Conservation (phyloP, 2,888 invertebrate genomes). For the Drosophila paramelanica region DNA sequence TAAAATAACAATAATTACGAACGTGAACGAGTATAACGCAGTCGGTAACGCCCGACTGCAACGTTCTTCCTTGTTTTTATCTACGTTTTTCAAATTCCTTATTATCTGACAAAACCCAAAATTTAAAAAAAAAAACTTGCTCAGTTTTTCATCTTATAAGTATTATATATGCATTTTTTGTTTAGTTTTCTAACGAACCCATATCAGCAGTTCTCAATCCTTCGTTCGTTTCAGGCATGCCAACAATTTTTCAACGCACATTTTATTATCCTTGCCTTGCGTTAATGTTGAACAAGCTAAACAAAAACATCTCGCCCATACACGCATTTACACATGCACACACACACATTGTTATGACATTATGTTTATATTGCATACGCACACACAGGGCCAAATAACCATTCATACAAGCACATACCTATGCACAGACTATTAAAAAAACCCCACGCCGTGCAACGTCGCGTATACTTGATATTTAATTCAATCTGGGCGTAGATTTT, state of each 20-base stretch:
- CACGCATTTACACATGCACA: constrained; percentile 38
- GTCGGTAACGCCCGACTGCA: no score
- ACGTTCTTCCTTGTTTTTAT: neutral
- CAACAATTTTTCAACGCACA: constrained; percentile 63
- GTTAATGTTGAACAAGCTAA: constrained; percentile 52
- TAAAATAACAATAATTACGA: no score
- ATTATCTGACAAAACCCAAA: neutral
- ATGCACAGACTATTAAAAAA: constrained; percentile 16
- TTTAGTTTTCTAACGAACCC: constrained; percentile 21
- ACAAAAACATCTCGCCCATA: constrained; percentile 3
- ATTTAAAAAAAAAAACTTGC: neutral
- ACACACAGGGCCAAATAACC: constrained; percentile 43
- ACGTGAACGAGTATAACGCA: no score
- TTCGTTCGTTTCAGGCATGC: constrained; percentile 44
- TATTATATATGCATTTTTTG: neutral
- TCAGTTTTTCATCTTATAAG: neutral
- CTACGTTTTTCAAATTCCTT: constrained; percentile 7
- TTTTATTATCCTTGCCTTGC: constrained; percentile 55
- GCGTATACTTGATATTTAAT: constrained; percentile 76
- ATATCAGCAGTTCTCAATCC: constrained; percentile 32
- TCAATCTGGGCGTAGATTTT: constrained; percentile 71
- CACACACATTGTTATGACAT: constrained; percentile 60
- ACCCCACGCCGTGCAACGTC: constrained; percentile 37
- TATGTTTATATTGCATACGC: constrained; percentile 64
- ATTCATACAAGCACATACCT: constrained; percentile 23